Evolutionary conservation across 2,113 vertebrate species (phyloP), one percentile per base, ranked within the genome.

Genomic region (Triplophysa rosa): DNA sequence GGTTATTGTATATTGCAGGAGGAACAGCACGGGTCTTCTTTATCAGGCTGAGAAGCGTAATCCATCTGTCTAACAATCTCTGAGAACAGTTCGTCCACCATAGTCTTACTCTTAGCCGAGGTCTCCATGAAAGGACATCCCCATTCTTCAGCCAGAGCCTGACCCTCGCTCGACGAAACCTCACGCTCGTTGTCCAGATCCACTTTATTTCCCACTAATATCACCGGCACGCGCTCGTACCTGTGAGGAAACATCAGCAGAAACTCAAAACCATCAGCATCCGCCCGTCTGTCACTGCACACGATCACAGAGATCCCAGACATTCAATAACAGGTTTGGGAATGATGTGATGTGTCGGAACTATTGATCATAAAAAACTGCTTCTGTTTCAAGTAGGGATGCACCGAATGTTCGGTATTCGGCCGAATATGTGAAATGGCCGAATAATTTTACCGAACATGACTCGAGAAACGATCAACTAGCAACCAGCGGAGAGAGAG

Each of bases 61-160:
- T 99, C 98, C 98, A 99, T 99, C 91, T 99, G 97, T 90, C 98
- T 94, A 87, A 99, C 98, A 10, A 99, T 99, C 90, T 99, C 98
- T 0, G 98, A 97, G 85, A 99, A 99, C 87, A 99, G 96, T 91
- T 99, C 98, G 81, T 99, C 98, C 91, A 99, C 98, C 97, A 99
- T 99, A 78, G 95, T 98, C 94, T 99, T 99, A 90, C 97, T 99
- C 92, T 99, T 99, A 86, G 98, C 98, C 1, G 98, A 99, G 9
- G 98, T 99, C 92, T 99, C 98, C 95, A 99, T 98, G 85, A 99
- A 99, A 24, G 98, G 98, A 87, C 97, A 99, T 88, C 97, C 98
- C 98, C 98, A 99, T 89, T 99, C 98, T 91, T 99, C 96, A 0
- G 97, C 98, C 80, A 99, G 91, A 26, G 97, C 96, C 86, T 97